These are phyloP conservation scores for Trissoscelio sp. DNA, from an alignment of 2,888 invertebrate genomes.

Conservation along the genomic window DNA sequence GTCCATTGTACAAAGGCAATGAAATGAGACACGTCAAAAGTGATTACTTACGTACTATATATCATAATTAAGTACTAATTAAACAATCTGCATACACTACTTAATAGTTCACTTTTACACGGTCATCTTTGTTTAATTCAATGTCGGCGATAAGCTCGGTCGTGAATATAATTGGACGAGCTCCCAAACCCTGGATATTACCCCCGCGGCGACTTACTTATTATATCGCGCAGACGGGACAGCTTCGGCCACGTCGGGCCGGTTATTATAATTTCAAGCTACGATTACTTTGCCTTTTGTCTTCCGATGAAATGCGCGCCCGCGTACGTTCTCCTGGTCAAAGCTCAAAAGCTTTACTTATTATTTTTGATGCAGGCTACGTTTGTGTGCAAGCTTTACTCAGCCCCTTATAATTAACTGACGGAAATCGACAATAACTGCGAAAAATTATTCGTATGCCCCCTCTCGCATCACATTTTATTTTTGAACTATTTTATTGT, in stretches of 20 bases:
- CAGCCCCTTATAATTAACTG: constrained; percentile 64
- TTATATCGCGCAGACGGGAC: constrained; percentile 74
- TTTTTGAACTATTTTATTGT: not conserved
- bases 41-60: constrained; percentile 65
- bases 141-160: constrained; percentile 76
- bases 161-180: constrained; percentile 81
- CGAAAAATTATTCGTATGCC: constrained; percentile 32
- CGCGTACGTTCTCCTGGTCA: constrained; percentile 69
- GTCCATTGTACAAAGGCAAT: constrained; percentile 66
- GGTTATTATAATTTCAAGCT: constrained; percentile 81
- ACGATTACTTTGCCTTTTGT: constrained; percentile 81
- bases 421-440: constrained; percentile 67
- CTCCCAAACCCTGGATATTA: constrained; percentile 81
- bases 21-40: constrained; percentile 66
- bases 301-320: constrained; percentile 72
- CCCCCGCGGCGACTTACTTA: constrained; percentile 80
- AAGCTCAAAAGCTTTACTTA: constrained; percentile 77
- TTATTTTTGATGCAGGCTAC: constrained; percentile 74
- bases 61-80: constrained; percentile 69
- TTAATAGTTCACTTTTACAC: constrained; percentile 75
- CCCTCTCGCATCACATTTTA: too few relatives aligned
- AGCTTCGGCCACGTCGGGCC: constrained; percentile 72
- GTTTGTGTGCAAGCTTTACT: constrained; percentile 53
- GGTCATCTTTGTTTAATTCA: constrained; percentile 74
- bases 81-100: constrained; percentile 71